Base-by-base conservation (phyloP, 37 sponge, comb jelly and placozoan genomes). In the Lycopodina hypogea region DNA sequence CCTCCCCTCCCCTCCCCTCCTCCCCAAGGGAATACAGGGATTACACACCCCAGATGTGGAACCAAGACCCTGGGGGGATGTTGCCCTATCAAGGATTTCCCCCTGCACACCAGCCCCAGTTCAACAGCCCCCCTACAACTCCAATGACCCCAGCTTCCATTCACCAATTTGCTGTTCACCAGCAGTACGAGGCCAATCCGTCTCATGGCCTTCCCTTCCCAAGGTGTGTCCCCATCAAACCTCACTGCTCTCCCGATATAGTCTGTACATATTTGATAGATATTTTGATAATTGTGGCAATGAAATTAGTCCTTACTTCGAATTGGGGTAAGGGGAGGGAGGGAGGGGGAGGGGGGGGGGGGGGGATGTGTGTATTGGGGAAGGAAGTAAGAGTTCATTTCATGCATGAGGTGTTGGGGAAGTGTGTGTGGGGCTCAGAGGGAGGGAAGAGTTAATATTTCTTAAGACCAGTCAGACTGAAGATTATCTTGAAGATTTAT, bases 91-190 rank as follows among this genome's bases (percentile, higher is more conserved):
- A 67, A 2, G 23, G 50, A 56, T 78, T 55, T 52, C 52, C 78
- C n/a, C 48, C 48, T 45, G 8, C 48, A 4, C 48, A 45, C 28
- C 65, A 71, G 26, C 74, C 82, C 33, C 84, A 68, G 15, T 80
- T 80, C 37, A 59, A 81, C 59, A 67, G 79, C 3, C 81, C 87
- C 30, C 87, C 81, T 0, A 76, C 81, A 26, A 76, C 81, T 35
- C 81, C 87, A 0, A 66, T 80, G 41, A 80, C 87, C 29, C 85
- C 78, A 2, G 75, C 42, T 30, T 40, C 79, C 37, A 75, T 37
- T 11, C 81, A 69, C 33, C 28, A 36, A 37, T 51, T 72, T 26
- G 48, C 42, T 32, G 64, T 59, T 39, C 68, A 36, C 38, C 78
- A 30, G 19, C 83, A 78, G 18, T 78, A 75, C 58, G 75, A 75